Percentiles rank a stretch among this genome's conserved stretches.
Conservation (phyloP, 2,113 vertebrate genomes). For the Casuarius casuarius region DNA sequence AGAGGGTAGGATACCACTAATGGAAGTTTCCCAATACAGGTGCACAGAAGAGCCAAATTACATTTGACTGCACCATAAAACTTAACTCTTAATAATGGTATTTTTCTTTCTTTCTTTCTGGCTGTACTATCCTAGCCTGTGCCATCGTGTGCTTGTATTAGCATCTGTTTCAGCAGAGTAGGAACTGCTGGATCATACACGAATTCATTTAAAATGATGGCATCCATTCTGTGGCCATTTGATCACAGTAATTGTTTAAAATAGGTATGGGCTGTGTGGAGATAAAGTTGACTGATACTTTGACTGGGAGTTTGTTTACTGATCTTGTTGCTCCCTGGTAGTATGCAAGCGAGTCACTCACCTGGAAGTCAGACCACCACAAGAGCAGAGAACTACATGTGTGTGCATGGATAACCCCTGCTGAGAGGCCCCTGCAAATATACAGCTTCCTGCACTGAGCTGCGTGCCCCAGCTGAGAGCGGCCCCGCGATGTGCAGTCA, state of each 20-base stretch:
- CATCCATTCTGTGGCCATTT: not conserved
- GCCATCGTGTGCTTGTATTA: fast-evolving
- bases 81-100: not conserved
- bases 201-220: not conserved
- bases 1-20: not conserved
- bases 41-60: not conserved
- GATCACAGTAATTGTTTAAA: not conserved
- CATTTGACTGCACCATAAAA: not conserved
- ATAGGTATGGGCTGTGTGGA: not conserved
- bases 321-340: not conserved
- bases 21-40: not conserved
- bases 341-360: not conserved
- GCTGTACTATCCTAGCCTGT: not conserved
- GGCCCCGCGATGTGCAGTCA: not conserved
- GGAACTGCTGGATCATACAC: not conserved
- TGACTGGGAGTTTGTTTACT: not conserved
- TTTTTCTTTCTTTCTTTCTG: not conserved
- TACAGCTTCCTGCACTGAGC: not conserved
- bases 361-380: not conserved
- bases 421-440: not conserved
- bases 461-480: not conserved
- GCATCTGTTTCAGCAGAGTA: not conserved
- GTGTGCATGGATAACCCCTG: not conserved
- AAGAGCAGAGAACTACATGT: not conserved
- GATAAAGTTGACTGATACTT: not conserved